Evolutionary conservation across 2,888 invertebrate genomes (phyloP), one percentile per base, ranked within the genome.

Genomic region (Enchytraeus crypticus): DNA sequence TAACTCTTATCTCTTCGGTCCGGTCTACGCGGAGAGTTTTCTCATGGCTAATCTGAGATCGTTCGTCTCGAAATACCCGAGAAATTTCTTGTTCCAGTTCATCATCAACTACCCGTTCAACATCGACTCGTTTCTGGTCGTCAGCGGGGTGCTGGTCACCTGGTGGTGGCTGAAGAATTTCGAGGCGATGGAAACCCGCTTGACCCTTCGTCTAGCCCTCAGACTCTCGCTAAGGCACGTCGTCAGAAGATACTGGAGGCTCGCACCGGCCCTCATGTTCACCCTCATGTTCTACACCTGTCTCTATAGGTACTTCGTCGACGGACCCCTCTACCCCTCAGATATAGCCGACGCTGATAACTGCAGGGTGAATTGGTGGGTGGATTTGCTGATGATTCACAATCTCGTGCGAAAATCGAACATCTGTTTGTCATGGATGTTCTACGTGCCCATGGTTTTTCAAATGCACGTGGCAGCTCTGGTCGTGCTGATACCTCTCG

Each of bases 261-360:
- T 79, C 60, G 76, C 78, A 0, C 77, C 78, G 0, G 61, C 75
- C 4, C 73, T 78, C 69, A 73, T 76, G 73, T 67, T 75, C 3
- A 71, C 76, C 3, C 51, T 79, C 54, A 70, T 74, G 64, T 66
- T 70, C n/a, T 74, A 73, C 53, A 67, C 72, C 4, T 74, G 68
- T 33, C 60, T 77, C 23, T 72, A 77, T 30, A 67, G 65, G 21
- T 75, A 78, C 59, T 32, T 77, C 5, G 73, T 72, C 1, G 64
- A 69, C 0, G 78, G 79, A 2, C 79, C 79, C 0, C 69, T 74
- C 30, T 47, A 46, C 53, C 64, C 64, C 18, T 11, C 2, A 1
- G 53, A 51, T 3, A 18, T 51, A 27, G 53, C 32, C 14, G 66
- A 71, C 4, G 71, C 71, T 0, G 70, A 71, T 3, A 66, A 69